phyloP scores from a whole-genome alignment of 2,888 invertebrate species.

The Amiota communis region DNA sequence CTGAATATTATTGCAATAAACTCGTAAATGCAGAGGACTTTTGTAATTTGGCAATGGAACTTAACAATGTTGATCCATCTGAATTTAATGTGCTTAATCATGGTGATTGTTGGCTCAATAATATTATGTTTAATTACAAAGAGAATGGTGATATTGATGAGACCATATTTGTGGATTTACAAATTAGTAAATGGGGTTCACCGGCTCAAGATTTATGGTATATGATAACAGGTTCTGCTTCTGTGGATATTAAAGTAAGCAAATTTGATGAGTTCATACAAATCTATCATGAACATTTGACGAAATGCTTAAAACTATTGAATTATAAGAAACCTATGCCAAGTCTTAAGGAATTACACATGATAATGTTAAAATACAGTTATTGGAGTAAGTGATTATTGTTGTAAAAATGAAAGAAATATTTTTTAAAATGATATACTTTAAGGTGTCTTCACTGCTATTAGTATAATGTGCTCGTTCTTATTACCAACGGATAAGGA shows the following conservation, averaged over 20 bases:
- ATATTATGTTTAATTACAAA: conserved; percentile 59
- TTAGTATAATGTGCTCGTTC: conserved; percentile 47
- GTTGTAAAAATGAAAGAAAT: background rate
- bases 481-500: conserved; percentile 61
- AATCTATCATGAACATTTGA: conserved; percentile 63
- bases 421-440: background rate
- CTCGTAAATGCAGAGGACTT: conserved; percentile 32
- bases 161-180: conserved; percentile 61
- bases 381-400: conserved; percentile 55
- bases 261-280: conserved; percentile 67
- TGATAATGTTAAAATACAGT: conserved; percentile 58
- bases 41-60: conserved; percentile 40
- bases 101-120: conserved; percentile 60
- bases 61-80: conserved; percentile 47
- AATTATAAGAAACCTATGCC: conserved; percentile 61
- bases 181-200: conserved; percentile 64
- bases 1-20: conserved; percentile 50
- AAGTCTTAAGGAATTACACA: conserved; percentile 59
- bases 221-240: conserved; percentile 58
- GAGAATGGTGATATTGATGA: conserved; percentile 51
- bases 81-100: conserved; percentile 59
- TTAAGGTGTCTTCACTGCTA: conserved; percentile 54
- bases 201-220: conserved; percentile 67
- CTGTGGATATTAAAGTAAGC: conserved; percentile 56
- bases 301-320: conserved; percentile 57